phyloP scores from a whole-genome alignment of 2,888 invertebrate species.

The Hydrotaea cyrtoneurina region DNA sequence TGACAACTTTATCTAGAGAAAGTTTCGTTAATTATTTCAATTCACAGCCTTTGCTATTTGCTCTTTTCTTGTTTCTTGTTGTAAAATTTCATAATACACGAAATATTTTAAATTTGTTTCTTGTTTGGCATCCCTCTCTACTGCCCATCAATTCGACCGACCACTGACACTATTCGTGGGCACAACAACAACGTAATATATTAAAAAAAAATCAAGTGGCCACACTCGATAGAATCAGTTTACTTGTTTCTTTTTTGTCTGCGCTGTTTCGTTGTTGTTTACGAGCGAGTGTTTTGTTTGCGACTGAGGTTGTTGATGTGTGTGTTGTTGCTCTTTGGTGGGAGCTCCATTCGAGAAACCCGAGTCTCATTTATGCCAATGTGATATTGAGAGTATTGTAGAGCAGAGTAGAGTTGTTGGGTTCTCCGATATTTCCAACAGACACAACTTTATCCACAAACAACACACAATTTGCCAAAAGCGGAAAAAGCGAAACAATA shows the following conservation, averaged over 20 bases:
- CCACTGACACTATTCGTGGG: neutral
- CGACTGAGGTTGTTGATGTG: slow-evolving; percentile 46
- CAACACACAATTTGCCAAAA: neutral
- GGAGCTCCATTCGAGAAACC: neutral
- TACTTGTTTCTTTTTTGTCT: neutral
- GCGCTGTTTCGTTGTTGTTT: slow-evolving; percentile 26
- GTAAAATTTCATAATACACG: slow-evolving; percentile 50
- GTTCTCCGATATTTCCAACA: neutral
- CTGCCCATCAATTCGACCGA: neutral
- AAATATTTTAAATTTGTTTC: neutral
- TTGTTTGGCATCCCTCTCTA: neutral
- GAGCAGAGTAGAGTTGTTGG: neutral
- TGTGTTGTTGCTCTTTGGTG: slow-evolving; percentile 10
- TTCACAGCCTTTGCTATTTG: neutral
- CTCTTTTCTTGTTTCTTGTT: neutral
- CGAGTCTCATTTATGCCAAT: too few relatives aligned
- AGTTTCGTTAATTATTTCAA: neutral
- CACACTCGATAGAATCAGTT: slow-evolving; percentile 30
- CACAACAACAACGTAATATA: slow-evolving; percentile 18
- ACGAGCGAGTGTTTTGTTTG: slow-evolving; percentile 36
- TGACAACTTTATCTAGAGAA: slow-evolving; percentile 24
- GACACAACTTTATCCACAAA: slow-evolving; percentile 6
- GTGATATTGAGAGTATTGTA: neutral
- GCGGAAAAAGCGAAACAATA: too few relatives aligned
- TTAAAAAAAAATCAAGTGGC: slow-evolving; percentile 40